These are phyloP conservation scores for Mormyrus iriodes DNA, from an alignment of 2,113 vertebrate genomes.

Conservation along the genomic window DNA sequence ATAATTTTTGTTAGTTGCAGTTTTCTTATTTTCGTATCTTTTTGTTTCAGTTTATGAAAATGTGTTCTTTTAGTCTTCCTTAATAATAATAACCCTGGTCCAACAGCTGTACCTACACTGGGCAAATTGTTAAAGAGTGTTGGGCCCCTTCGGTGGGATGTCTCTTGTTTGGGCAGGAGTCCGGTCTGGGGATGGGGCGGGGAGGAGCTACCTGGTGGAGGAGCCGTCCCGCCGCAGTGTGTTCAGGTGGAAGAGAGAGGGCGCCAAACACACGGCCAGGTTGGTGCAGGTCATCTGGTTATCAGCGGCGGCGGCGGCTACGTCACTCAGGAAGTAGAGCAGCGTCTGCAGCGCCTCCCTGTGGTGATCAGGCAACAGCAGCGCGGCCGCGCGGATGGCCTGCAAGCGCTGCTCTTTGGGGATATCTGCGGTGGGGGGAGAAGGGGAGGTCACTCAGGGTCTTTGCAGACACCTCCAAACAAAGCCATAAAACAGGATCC, in stretches of 20 bases:
- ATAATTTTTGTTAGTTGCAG: not conserved
- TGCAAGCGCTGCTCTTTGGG: constrained; percentile 86
- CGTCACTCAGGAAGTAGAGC: constrained; percentile 84
- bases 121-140: not conserved
- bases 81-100: not conserved
- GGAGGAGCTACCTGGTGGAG: constrained; percentile 70
- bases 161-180: not conserved
- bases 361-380: constrained; percentile 87
- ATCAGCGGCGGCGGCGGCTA: constrained; percentile 75
- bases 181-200: not conserved
- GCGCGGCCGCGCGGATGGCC: constrained; percentile 79
- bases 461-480: not conserved
- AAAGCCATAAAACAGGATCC: not conserved
- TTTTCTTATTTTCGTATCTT: not conserved
- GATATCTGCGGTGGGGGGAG: constrained; percentile 65
- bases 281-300: constrained; percentile 98
- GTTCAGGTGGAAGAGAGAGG: constrained; percentile 94
- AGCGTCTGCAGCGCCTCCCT: constrained; percentile 81
- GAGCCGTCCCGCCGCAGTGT: constrained; percentile 81
- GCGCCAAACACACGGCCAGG: constrained; percentile 90
- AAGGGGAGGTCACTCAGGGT: not conserved
- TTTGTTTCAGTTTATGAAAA: not conserved
- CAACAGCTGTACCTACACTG: not conserved
- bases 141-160: not conserved
- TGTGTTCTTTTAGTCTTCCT: not conserved